Base-by-base conservation (phyloP, 2,888 invertebrate genomes). In the Synergus gifuensis region DNA sequence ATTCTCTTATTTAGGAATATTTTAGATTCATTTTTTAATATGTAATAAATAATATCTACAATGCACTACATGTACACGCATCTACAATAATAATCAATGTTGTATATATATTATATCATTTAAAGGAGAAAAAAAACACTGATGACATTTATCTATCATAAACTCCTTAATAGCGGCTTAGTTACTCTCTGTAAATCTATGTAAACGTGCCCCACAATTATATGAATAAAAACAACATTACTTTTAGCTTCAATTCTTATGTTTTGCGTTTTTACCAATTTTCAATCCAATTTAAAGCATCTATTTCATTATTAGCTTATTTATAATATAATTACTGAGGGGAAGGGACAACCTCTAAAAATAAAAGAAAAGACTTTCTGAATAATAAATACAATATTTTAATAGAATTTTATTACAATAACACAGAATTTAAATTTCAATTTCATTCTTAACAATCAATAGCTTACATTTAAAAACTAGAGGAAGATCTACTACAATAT, bases 111-210 rank as follows among this genome's bases (percentile, higher is more conserved):
- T 87, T 87, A 84, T 82, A 87, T 82, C 78, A 83, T 80, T 83
- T 82, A 82, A 85, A 83, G 84, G 83, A 85, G 78, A 83, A 85
- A 85, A 80, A 82, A 82, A 87, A 79, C 82, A 86, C 86, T 85
- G 86, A 88, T 86, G 85, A 88, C 88, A 89, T 88, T 88, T 86
- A 89, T 87, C 82, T 87, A 88, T 84, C 82, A 86, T 87, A 87
- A 85, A 85, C 81, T 85, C 86, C 85, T 85, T 89, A 88, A 87
- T 90, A 90, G 88, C 87, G 86, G 87, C 87, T 87, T 89, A 90
- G 87, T 87, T 89, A 87, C 88, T 89, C 88, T 91, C 87, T 90
- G 91, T 91, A 91, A 89, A 90, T 91, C 89, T 88, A 91, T 91
- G 91, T 91, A 91, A 89, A 91, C 91, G 88, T 90, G 86, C 82